A percentile compares a stretch with the other conserved stretches of the same genome.
Conservation (phyloP, 2,113 vertebrate genomes). For the Syngnathus scovelli region DNA sequence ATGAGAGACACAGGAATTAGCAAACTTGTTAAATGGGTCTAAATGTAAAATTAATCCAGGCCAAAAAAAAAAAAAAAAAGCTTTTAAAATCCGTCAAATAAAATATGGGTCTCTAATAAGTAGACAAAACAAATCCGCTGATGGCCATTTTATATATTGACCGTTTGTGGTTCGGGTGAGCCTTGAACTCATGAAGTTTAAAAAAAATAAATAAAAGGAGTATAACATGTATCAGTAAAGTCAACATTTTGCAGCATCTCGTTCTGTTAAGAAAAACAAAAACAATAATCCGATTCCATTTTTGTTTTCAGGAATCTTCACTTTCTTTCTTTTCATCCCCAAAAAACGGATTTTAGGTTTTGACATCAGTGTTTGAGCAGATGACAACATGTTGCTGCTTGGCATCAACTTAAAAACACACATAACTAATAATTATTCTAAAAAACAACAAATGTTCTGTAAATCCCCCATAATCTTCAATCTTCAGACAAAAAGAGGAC, state of each 20-base stretch:
- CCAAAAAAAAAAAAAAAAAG: conserved; percentile 51
- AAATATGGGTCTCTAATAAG: conserved; percentile 40
- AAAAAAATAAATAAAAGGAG: no score
- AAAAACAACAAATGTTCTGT: conserved; percentile 24
- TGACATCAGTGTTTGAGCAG: conserved; percentile 34
- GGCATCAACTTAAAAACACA: conserved; percentile 45
- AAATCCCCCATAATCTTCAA: conserved; percentile 62
- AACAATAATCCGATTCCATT: conserved; percentile 7
- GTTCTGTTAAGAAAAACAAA: neutral
- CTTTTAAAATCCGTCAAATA: conserved; percentile 33
- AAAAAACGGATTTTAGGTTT: conserved; percentile 36
- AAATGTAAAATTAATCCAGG: conserved; percentile 58
- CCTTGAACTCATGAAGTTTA: neutral
- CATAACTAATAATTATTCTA: conserved; percentile 33
- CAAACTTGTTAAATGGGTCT: conserved; percentile 53
- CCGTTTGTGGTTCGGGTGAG: neutral
- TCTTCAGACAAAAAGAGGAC: conserved; percentile 42
- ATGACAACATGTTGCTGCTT: conserved; percentile 50
- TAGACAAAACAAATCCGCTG: conserved; percentile 18
- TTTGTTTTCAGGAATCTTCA: conserved; percentile 39
- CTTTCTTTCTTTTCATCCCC: conserved; percentile 35
- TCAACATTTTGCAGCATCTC: neutral
- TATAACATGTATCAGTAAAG: neutral
- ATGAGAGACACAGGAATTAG: conserved; percentile 51
- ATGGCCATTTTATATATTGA: neutral